These are phyloP conservation scores for Mesitornis unicolor DNA, from an alignment of 2,113 vertebrate species.

Conservation along the genomic window DNA sequence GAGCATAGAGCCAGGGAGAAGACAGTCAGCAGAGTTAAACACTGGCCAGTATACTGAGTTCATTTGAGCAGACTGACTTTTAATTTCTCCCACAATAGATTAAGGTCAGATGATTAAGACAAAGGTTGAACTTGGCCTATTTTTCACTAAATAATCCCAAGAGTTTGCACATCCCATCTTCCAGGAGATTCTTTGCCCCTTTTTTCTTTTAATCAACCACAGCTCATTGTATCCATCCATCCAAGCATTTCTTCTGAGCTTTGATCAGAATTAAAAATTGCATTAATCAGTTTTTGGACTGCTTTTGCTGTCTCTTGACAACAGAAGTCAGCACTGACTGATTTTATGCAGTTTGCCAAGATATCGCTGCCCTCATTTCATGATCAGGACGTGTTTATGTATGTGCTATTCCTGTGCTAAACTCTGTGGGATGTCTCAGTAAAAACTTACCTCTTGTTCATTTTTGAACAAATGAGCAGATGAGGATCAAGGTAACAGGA, in stretches of 20 bases:
- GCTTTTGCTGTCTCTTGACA: not conserved
- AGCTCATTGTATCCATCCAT: not conserved
- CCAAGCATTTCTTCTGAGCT: not conserved
- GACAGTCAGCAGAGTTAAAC: not conserved
- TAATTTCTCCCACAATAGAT: not conserved
- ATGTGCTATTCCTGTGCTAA: not conserved
- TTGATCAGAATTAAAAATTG: not conserved
- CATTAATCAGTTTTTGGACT: slow-evolving; percentile 18
- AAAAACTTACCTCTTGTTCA: slow-evolving; percentile 42
- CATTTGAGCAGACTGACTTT: not conserved
- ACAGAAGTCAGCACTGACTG: not conserved
- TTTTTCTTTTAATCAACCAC: not conserved
- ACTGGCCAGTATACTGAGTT: not conserved
- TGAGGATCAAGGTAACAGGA: not conserved
- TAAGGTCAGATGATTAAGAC: not conserved
- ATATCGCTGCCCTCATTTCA: not conserved
- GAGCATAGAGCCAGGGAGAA: not conserved
- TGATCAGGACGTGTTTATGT: not conserved
- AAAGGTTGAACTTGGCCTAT: not conserved
- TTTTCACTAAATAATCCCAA: slow-evolving; percentile 18
- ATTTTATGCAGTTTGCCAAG: not conserved
- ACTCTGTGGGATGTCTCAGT: not conserved
- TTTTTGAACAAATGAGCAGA: slow-evolving; percentile 33
- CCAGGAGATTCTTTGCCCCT: not conserved
- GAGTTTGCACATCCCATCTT: not conserved